Percentiles rank a stretch among this genome's conserved stretches.
phyloP scores from a whole-genome alignment of 1,140 invertebrate genomes.

The Chionoecetes opilio region DNA sequence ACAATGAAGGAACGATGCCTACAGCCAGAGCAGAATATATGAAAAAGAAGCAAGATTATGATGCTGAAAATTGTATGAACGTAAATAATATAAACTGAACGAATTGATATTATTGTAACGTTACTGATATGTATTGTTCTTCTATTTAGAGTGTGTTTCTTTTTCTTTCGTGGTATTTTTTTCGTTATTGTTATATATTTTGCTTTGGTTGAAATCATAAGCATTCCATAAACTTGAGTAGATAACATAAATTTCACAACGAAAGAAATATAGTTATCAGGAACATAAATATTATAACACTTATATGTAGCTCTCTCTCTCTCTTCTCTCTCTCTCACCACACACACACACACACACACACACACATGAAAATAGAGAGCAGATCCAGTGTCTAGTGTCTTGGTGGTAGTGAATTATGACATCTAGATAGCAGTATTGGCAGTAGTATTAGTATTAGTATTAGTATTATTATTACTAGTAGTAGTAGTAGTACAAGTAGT shows the following conservation, averaged over 20 bases:
- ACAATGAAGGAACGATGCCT: too few relatives aligned
- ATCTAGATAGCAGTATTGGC: not conserved
- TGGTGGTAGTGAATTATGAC: not conserved
- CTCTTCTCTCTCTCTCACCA: conserved; percentile 11
- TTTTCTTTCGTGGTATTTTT: not conserved
- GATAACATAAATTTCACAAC: not conserved
- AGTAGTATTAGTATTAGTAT: not conserved
- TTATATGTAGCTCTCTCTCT: not conserved
- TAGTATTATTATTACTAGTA: not conserved
- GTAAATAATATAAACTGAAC: too few relatives aligned
- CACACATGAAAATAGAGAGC: too few relatives aligned
- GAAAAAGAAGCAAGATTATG: too few relatives aligned
- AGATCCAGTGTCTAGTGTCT: too few relatives aligned
- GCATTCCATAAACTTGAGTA: conserved; percentile 15
- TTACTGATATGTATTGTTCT: too few relatives aligned
- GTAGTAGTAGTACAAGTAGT: not conserved
- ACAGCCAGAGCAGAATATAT: too few relatives aligned
- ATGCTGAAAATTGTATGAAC: too few relatives aligned
- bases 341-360: too few relatives aligned
- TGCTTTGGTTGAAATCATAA: not conserved
- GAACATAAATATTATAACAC: not conserved
- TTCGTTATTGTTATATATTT: not conserved
- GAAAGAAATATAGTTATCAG: not conserved
- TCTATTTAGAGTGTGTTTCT: not conserved
- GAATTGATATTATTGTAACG: too few relatives aligned